Evolutionary conservation across 2,113 vertebrate genomes (phyloP).

Genomic region (Trachemys scripta): DNA sequence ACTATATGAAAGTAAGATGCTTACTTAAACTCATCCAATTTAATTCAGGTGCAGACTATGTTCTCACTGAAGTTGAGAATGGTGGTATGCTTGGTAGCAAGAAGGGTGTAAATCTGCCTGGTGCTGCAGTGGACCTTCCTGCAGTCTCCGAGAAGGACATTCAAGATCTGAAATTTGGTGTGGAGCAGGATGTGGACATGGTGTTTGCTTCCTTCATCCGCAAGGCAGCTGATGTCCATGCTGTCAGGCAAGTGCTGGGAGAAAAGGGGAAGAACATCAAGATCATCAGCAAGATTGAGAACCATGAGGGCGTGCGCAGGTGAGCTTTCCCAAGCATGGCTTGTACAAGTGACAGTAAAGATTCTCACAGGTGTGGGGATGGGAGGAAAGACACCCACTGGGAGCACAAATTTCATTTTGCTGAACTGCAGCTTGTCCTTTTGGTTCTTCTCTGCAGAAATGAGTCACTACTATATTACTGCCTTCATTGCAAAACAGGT

Average conservation of each 20-base stretch:
- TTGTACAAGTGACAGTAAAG: neutral
- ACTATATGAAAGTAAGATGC: neutral
- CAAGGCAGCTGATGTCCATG: constrained; percentile 93
- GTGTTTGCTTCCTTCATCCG: constrained; percentile 98
- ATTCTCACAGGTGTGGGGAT: too few relatives aligned
- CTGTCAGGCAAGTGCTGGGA: constrained; percentile 91
- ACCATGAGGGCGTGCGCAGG: constrained; percentile 97
- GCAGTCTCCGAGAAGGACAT: constrained; percentile 95
- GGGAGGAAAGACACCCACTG: neutral
- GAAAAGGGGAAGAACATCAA: constrained; percentile 97
- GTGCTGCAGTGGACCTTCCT: constrained; percentile 93
- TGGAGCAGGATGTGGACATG: constrained; percentile 97
- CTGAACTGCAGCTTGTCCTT: neutral
- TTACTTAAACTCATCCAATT: neutral
- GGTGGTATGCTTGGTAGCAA: constrained; percentile 94
- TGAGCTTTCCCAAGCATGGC: constrained; percentile 41
- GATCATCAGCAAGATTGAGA: constrained; percentile 99
- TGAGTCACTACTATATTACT: neutral
- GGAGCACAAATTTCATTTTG: fast-evolving
- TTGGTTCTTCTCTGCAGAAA: neutral
- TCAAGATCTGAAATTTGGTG: constrained; percentile 93
- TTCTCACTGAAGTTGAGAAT: constrained; percentile 91
- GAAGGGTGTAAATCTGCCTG: constrained; percentile 97
- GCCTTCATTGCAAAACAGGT: neutral
- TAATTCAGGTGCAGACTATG: constrained; percentile 84